Conservation (phyloP, 2,797 vertebrate genomes). For the Chloroceryle amazona region DNA sequence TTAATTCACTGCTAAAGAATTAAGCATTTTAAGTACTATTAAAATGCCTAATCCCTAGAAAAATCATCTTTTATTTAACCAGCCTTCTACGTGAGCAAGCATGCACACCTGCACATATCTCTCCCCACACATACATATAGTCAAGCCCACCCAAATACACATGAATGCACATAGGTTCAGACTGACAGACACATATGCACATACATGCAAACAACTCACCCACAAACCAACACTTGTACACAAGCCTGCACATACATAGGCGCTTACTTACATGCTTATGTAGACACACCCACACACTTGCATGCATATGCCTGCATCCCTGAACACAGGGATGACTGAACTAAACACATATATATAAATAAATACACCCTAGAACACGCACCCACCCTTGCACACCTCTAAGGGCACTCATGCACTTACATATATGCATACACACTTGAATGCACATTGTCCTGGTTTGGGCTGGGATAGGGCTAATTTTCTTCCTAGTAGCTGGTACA, state of each 20-base stretch:
- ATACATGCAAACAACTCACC: not conserved
- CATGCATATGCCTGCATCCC: not conserved
- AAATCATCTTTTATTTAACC: not conserved
- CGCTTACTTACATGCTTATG: too few species aligned
- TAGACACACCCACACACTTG: not conserved
- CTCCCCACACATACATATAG: accelerated
- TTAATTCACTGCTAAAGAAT: not conserved
- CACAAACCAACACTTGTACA: not conserved
- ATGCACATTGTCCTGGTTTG: not conserved
- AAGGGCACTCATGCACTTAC: not conserved
- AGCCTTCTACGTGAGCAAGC: not conserved
- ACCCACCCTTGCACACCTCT: not conserved
- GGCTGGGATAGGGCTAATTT: not conserved
- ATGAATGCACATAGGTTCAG: accelerated
- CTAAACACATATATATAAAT: not conserved
- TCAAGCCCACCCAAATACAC: not conserved
- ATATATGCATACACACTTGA: not conserved
- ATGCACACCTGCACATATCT: not conserved
- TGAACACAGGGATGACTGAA: accelerated
- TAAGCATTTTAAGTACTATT: not conserved
- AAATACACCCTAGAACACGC: not conserved
- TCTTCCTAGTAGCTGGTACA: not conserved
- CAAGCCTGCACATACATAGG: not conserved
- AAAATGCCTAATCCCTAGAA: not conserved
- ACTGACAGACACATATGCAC: not conserved